Conservation (phyloP, 2,888 invertebrate genomes). For the Leptinotarsa rubiginosa region DNA sequence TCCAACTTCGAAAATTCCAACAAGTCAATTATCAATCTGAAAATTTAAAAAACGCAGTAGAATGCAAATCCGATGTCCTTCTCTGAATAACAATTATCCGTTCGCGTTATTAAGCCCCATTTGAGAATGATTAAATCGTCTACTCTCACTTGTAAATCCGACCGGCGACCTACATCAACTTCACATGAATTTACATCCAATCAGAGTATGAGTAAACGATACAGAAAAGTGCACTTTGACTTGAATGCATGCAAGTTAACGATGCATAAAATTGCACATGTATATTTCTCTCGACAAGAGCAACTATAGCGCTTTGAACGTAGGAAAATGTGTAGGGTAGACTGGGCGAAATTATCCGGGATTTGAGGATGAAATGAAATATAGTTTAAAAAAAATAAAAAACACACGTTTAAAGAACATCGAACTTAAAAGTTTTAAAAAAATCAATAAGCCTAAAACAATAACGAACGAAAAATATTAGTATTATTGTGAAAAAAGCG, state of each 20-base stretch:
- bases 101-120: not conserved
- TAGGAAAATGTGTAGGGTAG: not conserved
- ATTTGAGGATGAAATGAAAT: not conserved
- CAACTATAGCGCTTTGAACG: not conserved
- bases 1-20: too few species aligned
- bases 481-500: too few species aligned
- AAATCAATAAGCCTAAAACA: too few species aligned
- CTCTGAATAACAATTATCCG: not conserved
- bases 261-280: conserved; percentile 18
- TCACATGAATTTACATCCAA: conserved; percentile 13
- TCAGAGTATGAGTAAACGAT: conserved; percentile 13
- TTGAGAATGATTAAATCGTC: not conserved
- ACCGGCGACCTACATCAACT: conserved; percentile 14
- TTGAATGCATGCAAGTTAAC: conserved; percentile 17
- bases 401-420: too few species aligned
- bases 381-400: too few species aligned
- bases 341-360: not conserved
- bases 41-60: not conserved
- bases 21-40: too few species aligned
- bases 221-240: conserved; percentile 22
- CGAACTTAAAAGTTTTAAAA: too few species aligned
- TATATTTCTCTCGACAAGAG: conserved; percentile 10
- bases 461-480: too few species aligned
- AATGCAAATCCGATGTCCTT: not conserved
- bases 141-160: conserved; percentile 13